Conservation (phyloP, 2,797 vertebrate species). For the Pangasius mekongensis region DNA sequence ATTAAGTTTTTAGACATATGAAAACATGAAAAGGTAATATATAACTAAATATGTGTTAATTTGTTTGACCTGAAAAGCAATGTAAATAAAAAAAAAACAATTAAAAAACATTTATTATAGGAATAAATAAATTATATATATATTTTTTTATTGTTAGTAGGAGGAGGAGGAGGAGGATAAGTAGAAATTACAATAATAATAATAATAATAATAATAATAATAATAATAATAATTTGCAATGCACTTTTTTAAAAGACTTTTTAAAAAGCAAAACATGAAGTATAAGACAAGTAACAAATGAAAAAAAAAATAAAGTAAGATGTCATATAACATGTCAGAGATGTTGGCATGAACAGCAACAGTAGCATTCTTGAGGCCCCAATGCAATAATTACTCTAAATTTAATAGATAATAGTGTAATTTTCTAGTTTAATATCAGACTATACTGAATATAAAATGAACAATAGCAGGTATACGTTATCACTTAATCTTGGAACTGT, state of each 20-base stretch:
- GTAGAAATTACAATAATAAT: not conserved
- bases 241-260: no score
- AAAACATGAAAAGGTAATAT: not conserved
- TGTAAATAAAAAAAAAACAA: not conserved
- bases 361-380: not conserved
- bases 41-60: not conserved
- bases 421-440: not conserved
- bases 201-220: not conserved
- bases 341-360: not conserved
- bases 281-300: not conserved
- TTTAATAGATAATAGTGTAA: no score
- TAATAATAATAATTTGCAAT: not conserved
- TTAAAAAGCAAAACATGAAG: not conserved
- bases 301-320: not conserved
- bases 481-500: not conserved
- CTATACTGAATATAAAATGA: not conserved
- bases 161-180: no score
- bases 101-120: not conserved
- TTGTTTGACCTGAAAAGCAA: not conserved
- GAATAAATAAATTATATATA: no score
- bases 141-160: no score
- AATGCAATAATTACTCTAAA: not conserved
- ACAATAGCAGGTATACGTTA: not conserved
- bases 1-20: not conserved
- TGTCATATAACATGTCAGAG: not conserved